Percentiles rank a stretch among this genome's conserved stretches.
phyloP scores from a whole-genome alignment of 2,113 vertebrate species.

The Cisticola juncidis region DNA sequence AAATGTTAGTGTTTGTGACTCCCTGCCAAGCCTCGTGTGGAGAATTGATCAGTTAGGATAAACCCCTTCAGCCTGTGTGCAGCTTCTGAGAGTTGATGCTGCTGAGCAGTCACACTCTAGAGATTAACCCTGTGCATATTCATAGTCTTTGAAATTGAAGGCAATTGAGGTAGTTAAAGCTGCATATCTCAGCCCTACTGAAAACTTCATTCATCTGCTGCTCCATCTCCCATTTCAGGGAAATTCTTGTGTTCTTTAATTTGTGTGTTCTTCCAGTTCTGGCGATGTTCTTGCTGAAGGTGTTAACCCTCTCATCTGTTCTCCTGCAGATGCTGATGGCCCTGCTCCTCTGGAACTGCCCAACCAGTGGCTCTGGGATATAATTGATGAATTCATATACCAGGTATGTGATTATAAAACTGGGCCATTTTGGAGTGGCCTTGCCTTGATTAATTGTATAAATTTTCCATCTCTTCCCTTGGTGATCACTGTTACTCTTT shows the following conservation, averaged over 20 bases:
- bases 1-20: background rate
- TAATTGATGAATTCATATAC: slow-evolving; percentile 99
- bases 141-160: background rate
- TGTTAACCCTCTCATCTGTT: background rate
- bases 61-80: background rate
- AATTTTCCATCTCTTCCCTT: background rate
- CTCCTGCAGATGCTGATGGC: slow-evolving; percentile 90
- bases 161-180: background rate
- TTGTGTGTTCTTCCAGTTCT: background rate
- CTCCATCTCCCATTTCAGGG: background rate
- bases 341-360: slow-evolving; percentile 95
- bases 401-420: slow-evolving; percentile 73
- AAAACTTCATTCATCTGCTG: background rate
- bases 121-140: background rate
- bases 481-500: background rate
- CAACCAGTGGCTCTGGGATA: slow-evolving; percentile 99
- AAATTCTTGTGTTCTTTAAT: background rate
- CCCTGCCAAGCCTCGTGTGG: background rate
- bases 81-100: background rate
- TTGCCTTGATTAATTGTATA: background rate
- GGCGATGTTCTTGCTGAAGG: background rate
- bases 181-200: background rate
- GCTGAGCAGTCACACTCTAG: background rate
- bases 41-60: background rate
- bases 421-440: background rate